Percentiles rank a stretch among this genome's conserved stretches.
phyloP scores from a whole-genome alignment of 2,797 vertebrate species.

The Leucoraja ocellata region DNA sequence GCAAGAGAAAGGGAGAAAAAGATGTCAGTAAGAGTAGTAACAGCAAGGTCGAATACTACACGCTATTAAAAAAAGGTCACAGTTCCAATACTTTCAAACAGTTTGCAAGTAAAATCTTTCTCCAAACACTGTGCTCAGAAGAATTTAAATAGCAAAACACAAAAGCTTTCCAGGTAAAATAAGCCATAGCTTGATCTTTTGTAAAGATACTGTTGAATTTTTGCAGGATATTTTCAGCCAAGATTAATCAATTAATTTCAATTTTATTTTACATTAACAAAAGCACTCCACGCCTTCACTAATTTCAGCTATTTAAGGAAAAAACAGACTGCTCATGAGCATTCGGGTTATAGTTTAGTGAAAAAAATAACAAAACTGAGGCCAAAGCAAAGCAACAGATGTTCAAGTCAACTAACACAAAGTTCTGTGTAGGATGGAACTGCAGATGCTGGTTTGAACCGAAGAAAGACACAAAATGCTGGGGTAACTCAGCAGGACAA shows the following conservation, averaged over 20 bases:
- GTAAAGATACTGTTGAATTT: not conserved
- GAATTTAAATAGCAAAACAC: not conserved
- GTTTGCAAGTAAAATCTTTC: not conserved
- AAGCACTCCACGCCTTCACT: not conserved
- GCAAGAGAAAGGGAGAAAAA: constrained; percentile 69
- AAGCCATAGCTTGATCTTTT: not conserved
- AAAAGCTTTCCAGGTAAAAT: not conserved
- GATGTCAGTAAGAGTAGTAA: constrained; percentile 67
- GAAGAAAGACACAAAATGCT: no score
- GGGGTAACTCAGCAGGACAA: no score
- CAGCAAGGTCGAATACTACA: constrained; percentile 58
- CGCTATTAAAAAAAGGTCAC: constrained; percentile 64
- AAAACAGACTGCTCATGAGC: not conserved
- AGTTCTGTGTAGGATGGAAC: no score
- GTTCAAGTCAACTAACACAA: not conserved
- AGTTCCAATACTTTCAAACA: constrained; percentile 43
- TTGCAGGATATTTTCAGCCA: not conserved
- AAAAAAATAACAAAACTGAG: not conserved
- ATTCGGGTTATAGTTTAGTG: not conserved
- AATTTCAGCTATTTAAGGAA: not conserved
- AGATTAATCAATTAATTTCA: not conserved
- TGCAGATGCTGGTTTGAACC: no score
- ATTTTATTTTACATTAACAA: not conserved
- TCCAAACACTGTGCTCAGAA: not conserved
- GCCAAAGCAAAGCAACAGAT: not conserved